Evolutionary conservation across 2,888 invertebrate genomes (phyloP), one percentile per base, ranked within the genome.

Genomic region (Brachyopa scutellaris): DNA sequence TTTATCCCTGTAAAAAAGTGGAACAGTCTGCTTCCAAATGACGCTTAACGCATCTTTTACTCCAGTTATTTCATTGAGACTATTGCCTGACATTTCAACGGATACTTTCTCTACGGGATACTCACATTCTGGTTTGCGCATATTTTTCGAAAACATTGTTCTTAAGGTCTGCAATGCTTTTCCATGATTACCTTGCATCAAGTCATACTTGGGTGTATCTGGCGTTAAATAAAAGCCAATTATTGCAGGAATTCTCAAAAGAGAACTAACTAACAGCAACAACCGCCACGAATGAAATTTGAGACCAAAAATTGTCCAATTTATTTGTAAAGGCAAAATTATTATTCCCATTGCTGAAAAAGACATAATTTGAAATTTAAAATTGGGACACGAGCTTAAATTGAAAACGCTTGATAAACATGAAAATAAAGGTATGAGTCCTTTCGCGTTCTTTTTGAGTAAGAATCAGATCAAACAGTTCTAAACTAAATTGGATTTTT

Each of bases 141-240:
- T 91, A 85, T 93, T 93, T 2, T 85, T 87, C 0, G 92, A 90
- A 85, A 93, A 95, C 82, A 96, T 94, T 2, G 87, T 87, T 66
- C 91, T 91, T 42, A 96, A 87, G 23, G 94, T 92, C 36, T 88
- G 85, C 51, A 95, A 87, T 0, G 95, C 93, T 47, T 92, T 91
- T 0, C 93, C 91, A 1, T 92, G 89, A 66, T 92, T 90, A 0
- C 94, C 94, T 57, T 92, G 93, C 0, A 94, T 92, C 31, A 94
- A 91, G 36, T 94, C 90, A 88, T 94, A 97, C 89, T 95, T 95
- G 0, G 96, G 96, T 79, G 95, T 96, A 87, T 97, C 96, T 0
- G 96, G 95, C 8, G 94, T 92, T 47, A 91, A 91, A 5, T 91
- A 87, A 9, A 94, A 89, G 11, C 93, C 91, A 0, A 93, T 40